Base-by-base conservation (phyloP, 2,888 invertebrate genomes). In the Diogma glabrata region DNA sequence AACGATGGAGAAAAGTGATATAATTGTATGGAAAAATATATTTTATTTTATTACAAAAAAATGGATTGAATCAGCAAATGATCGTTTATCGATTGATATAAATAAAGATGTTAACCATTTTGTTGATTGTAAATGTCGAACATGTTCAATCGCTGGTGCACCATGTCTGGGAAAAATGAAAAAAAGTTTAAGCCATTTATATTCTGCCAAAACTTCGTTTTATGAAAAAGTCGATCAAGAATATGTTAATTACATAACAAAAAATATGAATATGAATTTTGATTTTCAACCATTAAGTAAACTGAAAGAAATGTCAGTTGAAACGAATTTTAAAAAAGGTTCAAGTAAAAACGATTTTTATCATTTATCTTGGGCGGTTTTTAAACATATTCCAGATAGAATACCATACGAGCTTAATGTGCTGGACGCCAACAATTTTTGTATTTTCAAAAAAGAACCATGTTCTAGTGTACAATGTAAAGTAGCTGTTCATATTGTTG, bases 281-380 rank as follows among this genome's bases (percentile, higher is more conserved):
- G 43, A 43, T 22, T n/a, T 30, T 45, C 26, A 6, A 10, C 22
- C 52, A 16, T 16, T 14, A 47, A n/a, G 20, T 8, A n/a, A n/a
- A n/a, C n/a, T 10, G 6, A 17, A n/a, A 16, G 16, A 36, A 4
- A 19, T 26, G n/a, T 20, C 16, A 47, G 23, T 4, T 24, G 23
- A 33, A 24, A 8, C 9, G 6, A 36, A 43, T 20, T n/a, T 14
- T 9, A 20, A 22, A 12, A n/a, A 22, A 14, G 22, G 23, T 43
- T 22, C 20, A 9, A 23, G 43, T 43, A 22, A n/a, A 43, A 43
- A 43, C 23, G 22, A 43, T 43, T 7, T 43, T 43, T 48, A 70
- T 57, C 70, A 70, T 55, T 60, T 70, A 33, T 64, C 68, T 49
- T 70, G 70, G 70, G 67, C 66, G 17, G 67, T 70, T 17, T 70